Evolutionary conservation across 2,797 vertebrate genomes (phyloP).

Genomic region (Chanos chanos): DNA sequence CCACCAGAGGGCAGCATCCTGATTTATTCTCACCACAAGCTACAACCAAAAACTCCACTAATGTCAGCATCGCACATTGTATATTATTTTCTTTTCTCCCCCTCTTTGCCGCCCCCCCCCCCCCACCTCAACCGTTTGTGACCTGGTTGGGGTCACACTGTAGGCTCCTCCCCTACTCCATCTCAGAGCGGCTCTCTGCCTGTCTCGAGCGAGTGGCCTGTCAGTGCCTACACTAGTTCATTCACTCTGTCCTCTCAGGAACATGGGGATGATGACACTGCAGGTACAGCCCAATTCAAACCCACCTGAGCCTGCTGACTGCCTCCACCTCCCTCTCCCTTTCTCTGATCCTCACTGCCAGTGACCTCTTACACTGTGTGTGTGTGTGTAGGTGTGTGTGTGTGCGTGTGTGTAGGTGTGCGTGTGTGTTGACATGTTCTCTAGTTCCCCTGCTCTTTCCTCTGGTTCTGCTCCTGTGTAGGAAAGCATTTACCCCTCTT

Average conservation of each 20-base stretch:
- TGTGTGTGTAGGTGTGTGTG: no score
- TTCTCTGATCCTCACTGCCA: neutral
- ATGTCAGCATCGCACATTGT: neutral
- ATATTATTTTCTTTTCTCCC: neutral
- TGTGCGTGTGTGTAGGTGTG: no score
- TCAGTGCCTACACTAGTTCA: constrained; percentile 85
- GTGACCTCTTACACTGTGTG: neutral
- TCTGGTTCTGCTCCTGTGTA: no score
- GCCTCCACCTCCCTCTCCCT: neutral
- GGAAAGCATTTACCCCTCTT: no score
- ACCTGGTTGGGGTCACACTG: neutral
- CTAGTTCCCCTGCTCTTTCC: no score
- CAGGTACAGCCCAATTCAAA: constrained; percentile 68
- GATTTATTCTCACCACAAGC: neutral
- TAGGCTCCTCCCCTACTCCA: constrained; percentile 80
- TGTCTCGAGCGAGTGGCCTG: constrained; percentile 87
- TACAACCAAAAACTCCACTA: no score
- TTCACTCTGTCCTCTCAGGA: constrained; percentile 83
- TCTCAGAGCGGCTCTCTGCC: constrained; percentile 86
- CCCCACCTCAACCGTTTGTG: no score
- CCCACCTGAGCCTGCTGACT: constrained; percentile 1
- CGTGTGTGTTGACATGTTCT: no score
- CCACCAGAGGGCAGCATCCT: no score
- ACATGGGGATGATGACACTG: constrained; percentile 62
- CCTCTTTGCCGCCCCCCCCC: neutral